Evolutionary conservation across 2,888 invertebrate species (phyloP), one percentile per base, ranked within the genome.

Genomic region (Entomobrya proxima): DNA sequence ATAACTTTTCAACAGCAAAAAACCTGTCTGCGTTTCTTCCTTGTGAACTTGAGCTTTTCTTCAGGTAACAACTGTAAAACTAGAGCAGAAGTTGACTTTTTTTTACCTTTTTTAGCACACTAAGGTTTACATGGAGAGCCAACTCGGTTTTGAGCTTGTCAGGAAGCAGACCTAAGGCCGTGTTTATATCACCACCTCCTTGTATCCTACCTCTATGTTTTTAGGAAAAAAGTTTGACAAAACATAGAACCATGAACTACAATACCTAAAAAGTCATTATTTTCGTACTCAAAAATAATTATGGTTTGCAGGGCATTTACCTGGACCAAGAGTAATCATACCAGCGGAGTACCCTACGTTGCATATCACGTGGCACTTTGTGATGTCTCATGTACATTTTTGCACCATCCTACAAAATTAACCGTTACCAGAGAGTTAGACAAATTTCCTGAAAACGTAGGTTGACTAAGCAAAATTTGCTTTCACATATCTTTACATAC

Each of bases 361-460:
- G 98, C 96, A 98, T 97, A 21, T 97, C 97, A 47, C 97, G 96
- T 6, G 98, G 98, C 32, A 97, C 97, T 81, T 98, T 98, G 92
- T 98, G 98, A 92, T 98, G 97, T 90, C 98, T 94, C 98, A 98
- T 98, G 91, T 98, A 98, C 35, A 97, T 96, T 92, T 98, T 98
- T 87, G 98, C 98, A 81, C 98, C 98, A 92, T 98, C 98, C 91
- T 93, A 90, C 2, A 13, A 30, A 40, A 64, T 13, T 40, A 11
- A 7, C 44, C 15, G 7, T 40, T 15, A 9, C 52, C n/a, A 52
- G 15, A 15, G 6, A 52, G n/a, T n/a, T n/a, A n/a, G n/a, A n/a
- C n/a, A n/a, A n/a, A n/a, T n/a, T n/a, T n/a, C n/a, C n/a, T n/a
- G n/a, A n/a, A n/a, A n/a, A n/a, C n/a, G n/a, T n/a, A n/a, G n/a